phyloP scores from a whole-genome alignment of 2,888 invertebrate genomes.

The Epirrhoe tristata region DNA sequence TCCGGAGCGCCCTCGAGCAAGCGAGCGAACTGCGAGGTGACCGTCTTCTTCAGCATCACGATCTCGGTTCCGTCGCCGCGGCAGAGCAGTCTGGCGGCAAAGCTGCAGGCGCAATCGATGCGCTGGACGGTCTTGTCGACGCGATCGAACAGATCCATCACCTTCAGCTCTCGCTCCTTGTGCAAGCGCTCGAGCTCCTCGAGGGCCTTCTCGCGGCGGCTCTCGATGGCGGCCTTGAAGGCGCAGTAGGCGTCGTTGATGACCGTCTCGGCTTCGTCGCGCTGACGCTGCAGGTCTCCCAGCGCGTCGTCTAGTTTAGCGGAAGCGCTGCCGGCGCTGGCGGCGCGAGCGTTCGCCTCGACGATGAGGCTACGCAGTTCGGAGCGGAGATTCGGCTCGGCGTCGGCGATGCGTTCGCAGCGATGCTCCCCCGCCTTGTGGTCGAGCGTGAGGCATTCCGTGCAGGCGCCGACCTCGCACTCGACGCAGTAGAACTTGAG shows the following conservation, averaged over 20 bases:
- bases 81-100: slow-evolving; percentile 92
- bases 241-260: slow-evolving; percentile 93
- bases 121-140: slow-evolving; percentile 94
- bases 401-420: slow-evolving; percentile 92
- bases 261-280: slow-evolving; percentile 93
- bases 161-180: slow-evolving; percentile 93
- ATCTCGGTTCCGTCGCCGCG: slow-evolving; percentile 95
- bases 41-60: slow-evolving; percentile 92
- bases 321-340: slow-evolving; percentile 91
- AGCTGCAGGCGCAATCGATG: slow-evolving; percentile 94
- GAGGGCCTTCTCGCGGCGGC: slow-evolving; percentile 91
- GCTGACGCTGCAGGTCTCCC: slow-evolving; percentile 94
- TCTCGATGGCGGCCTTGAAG: slow-evolving; percentile 92
- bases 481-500: slow-evolving; percentile 95
- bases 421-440: slow-evolving; percentile 94
- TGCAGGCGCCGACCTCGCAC: slow-evolving; percentile 94
- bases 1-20: slow-evolving; percentile 93
- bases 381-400: slow-evolving; percentile 91
- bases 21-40: slow-evolving; percentile 90
- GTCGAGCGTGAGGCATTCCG: slow-evolving; percentile 93
- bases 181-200: slow-evolving; percentile 91
- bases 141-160: slow-evolving; percentile 94
- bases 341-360: slow-evolving; percentile 91
- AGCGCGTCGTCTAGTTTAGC: slow-evolving; percentile 91
- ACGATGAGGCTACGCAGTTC: slow-evolving; percentile 90